These are phyloP conservation scores for Ophion ventricosus DNA, from an alignment of 2,888 invertebrate genomes.

Conservation along the genomic window DNA sequence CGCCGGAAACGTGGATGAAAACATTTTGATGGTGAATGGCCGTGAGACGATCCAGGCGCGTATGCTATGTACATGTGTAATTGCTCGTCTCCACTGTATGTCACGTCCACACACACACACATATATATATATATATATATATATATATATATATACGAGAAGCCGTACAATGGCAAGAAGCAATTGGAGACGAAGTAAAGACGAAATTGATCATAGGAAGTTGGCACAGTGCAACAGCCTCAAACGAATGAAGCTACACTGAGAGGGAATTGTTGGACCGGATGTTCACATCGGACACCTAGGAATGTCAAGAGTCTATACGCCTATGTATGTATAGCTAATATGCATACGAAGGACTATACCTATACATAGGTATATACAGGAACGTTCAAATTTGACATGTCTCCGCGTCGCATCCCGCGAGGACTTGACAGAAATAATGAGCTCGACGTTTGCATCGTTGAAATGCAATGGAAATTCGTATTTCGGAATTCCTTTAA, in stretches of 20 bases:
- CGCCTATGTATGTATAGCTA: background rate
- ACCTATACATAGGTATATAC: background rate
- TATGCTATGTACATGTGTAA: too few relatives aligned
- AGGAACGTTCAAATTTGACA: background rate
- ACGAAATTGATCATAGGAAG: conserved; percentile 29
- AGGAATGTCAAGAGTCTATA: conserved; percentile 58
- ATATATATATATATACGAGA: too few relatives aligned
- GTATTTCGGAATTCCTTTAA: too few relatives aligned
- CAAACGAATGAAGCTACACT: conserved; percentile 44
- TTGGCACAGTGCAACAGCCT: conserved; percentile 6
- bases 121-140: too few relatives aligned
- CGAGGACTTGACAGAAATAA: background rate
- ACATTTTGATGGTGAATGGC: too few relatives aligned
- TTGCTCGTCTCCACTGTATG: background rate
- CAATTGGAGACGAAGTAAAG: conserved; percentile 11
- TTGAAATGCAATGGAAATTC: too few relatives aligned
- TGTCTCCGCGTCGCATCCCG: background rate
- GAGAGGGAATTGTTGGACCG: conserved; percentile 50
- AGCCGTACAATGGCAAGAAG: conserved; percentile 9
- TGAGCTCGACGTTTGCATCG: too few relatives aligned
- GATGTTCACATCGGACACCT: conserved; percentile 60
- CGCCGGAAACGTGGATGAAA: too few relatives aligned
- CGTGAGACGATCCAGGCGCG: too few relatives aligned
- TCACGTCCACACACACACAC: background rate
- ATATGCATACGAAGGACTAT: background rate